Evolutionary conservation across 23 tunicate genomes (phyloP).

Genomic region (Ascidia mentula): DNA sequence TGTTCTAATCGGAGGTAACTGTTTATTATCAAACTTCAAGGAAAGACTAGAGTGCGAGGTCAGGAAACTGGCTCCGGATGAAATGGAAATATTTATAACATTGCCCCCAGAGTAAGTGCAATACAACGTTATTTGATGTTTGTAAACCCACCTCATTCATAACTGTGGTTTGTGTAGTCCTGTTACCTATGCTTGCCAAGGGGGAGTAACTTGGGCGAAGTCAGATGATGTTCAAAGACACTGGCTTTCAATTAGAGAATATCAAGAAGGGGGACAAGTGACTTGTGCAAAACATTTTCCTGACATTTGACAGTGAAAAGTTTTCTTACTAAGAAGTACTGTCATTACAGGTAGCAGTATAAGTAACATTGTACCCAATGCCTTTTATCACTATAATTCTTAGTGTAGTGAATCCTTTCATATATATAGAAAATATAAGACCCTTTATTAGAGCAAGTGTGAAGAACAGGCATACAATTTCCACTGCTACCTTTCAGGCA

Average conservation of each 20-base stretch:
- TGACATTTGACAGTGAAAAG: constrained; percentile 69
- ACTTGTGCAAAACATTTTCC: constrained; percentile 71
- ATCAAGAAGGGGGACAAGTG: constrained; percentile 81
- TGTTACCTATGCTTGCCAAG: constrained; percentile 72
- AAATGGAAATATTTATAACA: constrained; percentile 30
- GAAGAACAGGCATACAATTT: too few species aligned
- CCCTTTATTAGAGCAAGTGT: too few species aligned
- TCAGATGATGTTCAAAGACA: constrained; percentile 39
- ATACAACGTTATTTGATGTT: neutral
- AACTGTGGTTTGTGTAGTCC: too few species aligned
- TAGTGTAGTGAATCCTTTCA: too few species aligned
- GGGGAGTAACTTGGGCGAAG: constrained; percentile 73
- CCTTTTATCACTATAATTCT: too few species aligned
- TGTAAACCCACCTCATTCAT: too few species aligned
- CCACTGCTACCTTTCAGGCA: too few species aligned
- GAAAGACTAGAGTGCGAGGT: constrained; percentile 71
- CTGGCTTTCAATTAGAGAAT: constrained; percentile 58
- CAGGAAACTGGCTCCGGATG: constrained; percentile 58
- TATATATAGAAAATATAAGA: too few species aligned
- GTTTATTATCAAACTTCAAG: constrained; percentile 51
- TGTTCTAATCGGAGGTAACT: constrained; percentile 86
- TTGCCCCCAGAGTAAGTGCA: constrained; percentile 58
- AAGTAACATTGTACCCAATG: too few species aligned
- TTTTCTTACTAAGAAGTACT: too few species aligned
- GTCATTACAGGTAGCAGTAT: too few species aligned